These are phyloP conservation scores for Diaperis boleti DNA, from an alignment of 2,888 invertebrate species.

Conservation along the genomic window DNA sequence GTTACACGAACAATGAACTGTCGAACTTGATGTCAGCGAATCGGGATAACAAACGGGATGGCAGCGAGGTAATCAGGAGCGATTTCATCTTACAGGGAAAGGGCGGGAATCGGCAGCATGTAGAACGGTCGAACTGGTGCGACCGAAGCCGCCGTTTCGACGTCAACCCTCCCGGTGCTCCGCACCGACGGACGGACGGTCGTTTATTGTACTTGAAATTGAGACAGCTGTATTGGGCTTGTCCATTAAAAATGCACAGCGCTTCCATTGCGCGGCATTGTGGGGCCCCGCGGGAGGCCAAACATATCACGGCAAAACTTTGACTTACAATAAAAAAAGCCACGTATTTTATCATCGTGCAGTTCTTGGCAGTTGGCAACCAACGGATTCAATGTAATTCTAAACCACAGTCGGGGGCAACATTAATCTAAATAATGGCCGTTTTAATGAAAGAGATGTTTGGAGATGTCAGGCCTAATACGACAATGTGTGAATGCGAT, in stretches of 20 bases:
- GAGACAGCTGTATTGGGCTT: constrained; percentile 59
- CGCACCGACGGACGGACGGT: constrained; percentile 15
- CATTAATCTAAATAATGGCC: constrained; percentile 68
- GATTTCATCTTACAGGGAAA: constrained; percentile 67
- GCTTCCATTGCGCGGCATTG: constrained; percentile 57
- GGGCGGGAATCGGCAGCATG: constrained; percentile 64
- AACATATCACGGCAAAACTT: constrained; percentile 61
- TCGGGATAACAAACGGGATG: constrained; percentile 65
- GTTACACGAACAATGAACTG: constrained; percentile 66
- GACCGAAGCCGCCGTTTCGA: constrained; percentile 49
- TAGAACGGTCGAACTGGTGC: constrained; percentile 58
- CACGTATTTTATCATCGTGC: constrained; percentile 60
- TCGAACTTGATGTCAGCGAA: constrained; percentile 67
- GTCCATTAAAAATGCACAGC: constrained; percentile 59
- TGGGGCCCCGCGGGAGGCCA: constrained; percentile 57
- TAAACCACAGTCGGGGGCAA: constrained; percentile 66
- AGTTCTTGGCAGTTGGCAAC: constrained; percentile 62
- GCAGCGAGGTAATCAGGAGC: constrained; percentile 64
- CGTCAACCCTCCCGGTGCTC: constrained; percentile 50
- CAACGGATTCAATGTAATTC: constrained; percentile 63
- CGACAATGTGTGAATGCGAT: constrained; percentile 68
- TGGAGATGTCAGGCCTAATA: constrained; percentile 67
- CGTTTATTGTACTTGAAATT: constrained; percentile 49
- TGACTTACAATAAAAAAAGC: constrained; percentile 61
- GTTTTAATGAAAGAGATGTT: constrained; percentile 67